Evolutionary conservation across 2,797 vertebrate genomes (phyloP).

Genomic region (Lutra lutra): DNA sequence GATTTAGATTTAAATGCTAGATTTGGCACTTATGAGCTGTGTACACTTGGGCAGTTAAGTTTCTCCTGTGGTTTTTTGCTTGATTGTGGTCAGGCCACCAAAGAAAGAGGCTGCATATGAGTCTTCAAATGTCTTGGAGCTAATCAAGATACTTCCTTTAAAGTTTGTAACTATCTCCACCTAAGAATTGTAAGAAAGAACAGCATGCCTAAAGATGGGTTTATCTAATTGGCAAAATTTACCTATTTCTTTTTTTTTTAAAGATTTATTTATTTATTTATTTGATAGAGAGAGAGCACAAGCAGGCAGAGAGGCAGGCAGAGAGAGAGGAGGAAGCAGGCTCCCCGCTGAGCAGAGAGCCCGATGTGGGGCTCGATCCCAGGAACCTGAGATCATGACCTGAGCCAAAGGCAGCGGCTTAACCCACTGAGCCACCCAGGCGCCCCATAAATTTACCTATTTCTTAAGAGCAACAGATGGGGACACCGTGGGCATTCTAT

Average conservation of each 20-base stretch:
- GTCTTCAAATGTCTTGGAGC: not conserved
- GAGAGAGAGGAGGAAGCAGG: too few species aligned
- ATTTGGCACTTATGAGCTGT: not conserved
- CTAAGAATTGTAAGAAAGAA: not conserved
- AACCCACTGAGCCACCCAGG: too few species aligned
- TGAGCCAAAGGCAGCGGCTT: too few species aligned
- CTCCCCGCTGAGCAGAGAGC: too few species aligned
- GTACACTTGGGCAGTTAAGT: not conserved
- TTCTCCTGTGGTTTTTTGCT: not conserved
- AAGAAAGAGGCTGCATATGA: not conserved
- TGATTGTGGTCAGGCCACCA: not conserved
- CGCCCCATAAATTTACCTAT: not conserved
- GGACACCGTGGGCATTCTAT: not conserved
- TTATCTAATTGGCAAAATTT: not conserved
- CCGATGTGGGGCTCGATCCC: too few species aligned
- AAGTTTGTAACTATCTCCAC: constrained; percentile 4
- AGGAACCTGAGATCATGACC: too few species aligned
- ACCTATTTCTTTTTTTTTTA: constrained; percentile 31
- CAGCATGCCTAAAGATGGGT: not conserved
- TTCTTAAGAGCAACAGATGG: not conserved
- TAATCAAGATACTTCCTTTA: not conserved
- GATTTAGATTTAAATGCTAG: not conserved
- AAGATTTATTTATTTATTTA: too few species aligned
- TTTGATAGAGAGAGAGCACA: too few species aligned
- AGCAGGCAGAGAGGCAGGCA: too few species aligned